A percentile compares a stretch with the other conserved stretches of the same genome.
Conservation (phyloP, 2,113 vertebrate species). For the Rhinolophus sinicus region DNA sequence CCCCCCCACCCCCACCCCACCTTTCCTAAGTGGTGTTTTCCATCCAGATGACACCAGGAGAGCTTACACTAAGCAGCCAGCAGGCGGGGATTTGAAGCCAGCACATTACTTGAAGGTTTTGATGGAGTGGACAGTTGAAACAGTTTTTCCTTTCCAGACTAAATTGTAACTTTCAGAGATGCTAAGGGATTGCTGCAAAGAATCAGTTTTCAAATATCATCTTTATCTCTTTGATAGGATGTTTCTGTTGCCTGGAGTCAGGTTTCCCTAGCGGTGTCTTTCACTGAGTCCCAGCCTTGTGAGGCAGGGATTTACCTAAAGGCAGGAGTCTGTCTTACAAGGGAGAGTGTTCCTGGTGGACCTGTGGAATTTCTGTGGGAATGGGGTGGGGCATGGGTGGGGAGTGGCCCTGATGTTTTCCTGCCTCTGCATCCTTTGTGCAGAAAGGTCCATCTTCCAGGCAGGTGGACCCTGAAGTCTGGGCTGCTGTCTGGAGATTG, state of each 20-base stretch:
- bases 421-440: neutral
- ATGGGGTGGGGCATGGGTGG: neutral
- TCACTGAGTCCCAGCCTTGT: neutral
- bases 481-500: neutral
- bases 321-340: neutral
- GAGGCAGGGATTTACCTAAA: neutral
- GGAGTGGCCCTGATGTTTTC: neutral
- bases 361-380: neutral
- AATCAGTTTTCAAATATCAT: neutral
- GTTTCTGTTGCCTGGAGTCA: neutral
- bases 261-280: neutral
- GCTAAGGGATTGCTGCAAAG: neutral
- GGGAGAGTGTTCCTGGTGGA: neutral
- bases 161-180: constrained; percentile 26
- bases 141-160: neutral
- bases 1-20: neutral
- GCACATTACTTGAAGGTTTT: neutral
- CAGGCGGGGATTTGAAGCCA: neutral
- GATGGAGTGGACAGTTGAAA: neutral
- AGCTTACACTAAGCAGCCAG: neutral
- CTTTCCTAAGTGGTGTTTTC: constrained; percentile 47
- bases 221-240: neutral
- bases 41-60: constrained; percentile 19
- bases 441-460: neutral
- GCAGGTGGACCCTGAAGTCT: neutral